A percentile compares a stretch with the other conserved stretches of the same genome.
Evolutionary conservation across 2,888 invertebrate species (phyloP).

Genomic region (Plagiodera versicolora): DNA sequence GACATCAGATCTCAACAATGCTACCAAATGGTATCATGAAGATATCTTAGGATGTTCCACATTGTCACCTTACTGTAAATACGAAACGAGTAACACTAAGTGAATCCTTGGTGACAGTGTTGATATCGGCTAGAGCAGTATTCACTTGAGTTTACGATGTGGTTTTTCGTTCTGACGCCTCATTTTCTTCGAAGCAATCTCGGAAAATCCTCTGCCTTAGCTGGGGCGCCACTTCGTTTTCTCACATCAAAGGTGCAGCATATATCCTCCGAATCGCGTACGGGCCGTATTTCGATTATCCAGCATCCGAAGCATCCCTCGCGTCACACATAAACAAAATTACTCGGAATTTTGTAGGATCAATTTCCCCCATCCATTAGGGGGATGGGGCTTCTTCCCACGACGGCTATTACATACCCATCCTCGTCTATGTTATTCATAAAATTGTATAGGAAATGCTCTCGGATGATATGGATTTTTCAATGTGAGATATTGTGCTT

Average conservation of each 20-base stretch:
- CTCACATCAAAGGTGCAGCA: background rate
- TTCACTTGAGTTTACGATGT: background rate
- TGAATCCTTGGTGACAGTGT: background rate
- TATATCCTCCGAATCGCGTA: conserved; percentile 24
- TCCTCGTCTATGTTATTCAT: conserved; percentile 40
- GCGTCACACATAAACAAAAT: conserved; percentile 45
- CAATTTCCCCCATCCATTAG: conserved; percentile 33
- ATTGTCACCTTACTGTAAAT: too few relatives aligned
- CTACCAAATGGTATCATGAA: too few relatives aligned
- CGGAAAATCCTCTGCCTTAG: background rate
- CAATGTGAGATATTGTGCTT: background rate
- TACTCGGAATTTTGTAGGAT: conserved; percentile 51
- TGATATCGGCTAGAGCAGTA: background rate
- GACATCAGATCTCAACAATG: too few relatives aligned
- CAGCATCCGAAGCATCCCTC: conserved; percentile 41
- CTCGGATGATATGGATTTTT: background rate
- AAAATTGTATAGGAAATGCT: conserved; percentile 41
- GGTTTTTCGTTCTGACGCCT: background rate
- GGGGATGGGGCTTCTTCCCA: conserved; percentile 42
- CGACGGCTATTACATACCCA: conserved; percentile 43
- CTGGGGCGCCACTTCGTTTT: background rate
- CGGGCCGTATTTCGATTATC: conserved; percentile 35
- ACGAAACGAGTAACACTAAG: too few relatives aligned
- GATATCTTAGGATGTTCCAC: too few relatives aligned
- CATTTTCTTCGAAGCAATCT: background rate